Evolutionary conservation across 2,888 invertebrate genomes (phyloP).

Genomic region (Leptopterna dolabrata): DNA sequence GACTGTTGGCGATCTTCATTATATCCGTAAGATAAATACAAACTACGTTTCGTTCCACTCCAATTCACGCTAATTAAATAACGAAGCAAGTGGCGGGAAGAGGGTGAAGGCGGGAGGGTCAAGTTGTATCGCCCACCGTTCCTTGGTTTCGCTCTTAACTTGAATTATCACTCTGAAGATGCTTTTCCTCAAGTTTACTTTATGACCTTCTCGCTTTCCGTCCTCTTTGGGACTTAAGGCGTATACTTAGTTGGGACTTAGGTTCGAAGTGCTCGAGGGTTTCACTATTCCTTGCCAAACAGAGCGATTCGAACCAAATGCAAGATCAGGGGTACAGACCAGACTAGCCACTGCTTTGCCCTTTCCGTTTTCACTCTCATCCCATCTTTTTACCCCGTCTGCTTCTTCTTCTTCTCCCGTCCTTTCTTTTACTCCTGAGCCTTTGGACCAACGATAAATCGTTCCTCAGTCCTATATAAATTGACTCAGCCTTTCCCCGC

Average conservation of each 20-base stretch:
- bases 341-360: not conserved
- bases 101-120: not conserved
- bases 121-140: not conserved
- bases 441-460: constrained; percentile 1
- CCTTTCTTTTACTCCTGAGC: not conserved
- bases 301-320: not conserved
- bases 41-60: not conserved
- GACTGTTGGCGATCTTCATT: not conserved
- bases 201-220: not conserved
- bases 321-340: not conserved
- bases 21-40: not conserved
- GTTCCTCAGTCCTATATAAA: not conserved
- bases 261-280: not conserved
- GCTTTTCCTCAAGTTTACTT: constrained; percentile 3
- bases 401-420: not conserved
- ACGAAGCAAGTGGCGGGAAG: not conserved
- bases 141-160: not conserved
- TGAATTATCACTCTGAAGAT: not conserved
- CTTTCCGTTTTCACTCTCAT: not conserved
- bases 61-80: not conserved
- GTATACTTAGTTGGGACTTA: not conserved
- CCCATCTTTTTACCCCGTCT: not conserved
- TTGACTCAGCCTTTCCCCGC: not conserved
- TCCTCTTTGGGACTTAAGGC: not conserved
- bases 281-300: not conserved